Evolutionary conservation across 1,140 invertebrate species (phyloP).

Genomic region (Macrotrachela quadricornifera): DNA sequence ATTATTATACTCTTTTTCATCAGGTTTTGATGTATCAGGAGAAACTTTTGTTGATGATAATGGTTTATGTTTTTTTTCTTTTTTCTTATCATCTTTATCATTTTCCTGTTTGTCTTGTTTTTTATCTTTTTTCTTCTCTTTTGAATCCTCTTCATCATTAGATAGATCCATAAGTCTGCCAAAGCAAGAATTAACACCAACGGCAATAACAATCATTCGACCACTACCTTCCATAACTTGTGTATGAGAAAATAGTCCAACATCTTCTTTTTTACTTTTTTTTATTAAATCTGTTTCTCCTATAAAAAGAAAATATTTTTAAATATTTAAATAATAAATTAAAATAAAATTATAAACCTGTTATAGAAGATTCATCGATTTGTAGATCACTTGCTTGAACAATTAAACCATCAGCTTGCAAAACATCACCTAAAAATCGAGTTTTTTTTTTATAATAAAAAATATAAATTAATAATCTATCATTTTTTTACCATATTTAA

Average conservation of each 20-base stretch:
- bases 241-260: slow-evolving; percentile 51
- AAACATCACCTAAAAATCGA: slow-evolving; percentile 42
- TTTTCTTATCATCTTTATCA: no score
- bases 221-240: slow-evolving; percentile 99
- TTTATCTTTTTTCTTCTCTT: not conserved
- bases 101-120: not conserved
- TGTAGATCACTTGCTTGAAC: slow-evolving; percentile 98
- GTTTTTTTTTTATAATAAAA: no score
- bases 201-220: slow-evolving; percentile 92
- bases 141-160: not conserved
- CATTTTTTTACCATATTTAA: slow-evolving; percentile 45
- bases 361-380: slow-evolving; percentile 90
- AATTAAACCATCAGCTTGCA: slow-evolving; percentile 87
- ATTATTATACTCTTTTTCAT: no score
- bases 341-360: slow-evolving; percentile 36
- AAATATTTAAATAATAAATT: no score
- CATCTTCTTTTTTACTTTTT: slow-evolving; percentile 42
- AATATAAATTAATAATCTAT: no score
- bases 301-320: no score
- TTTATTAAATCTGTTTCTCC: slow-evolving; percentile 92
- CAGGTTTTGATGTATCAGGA: no score
- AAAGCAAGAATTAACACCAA: slow-evolving; percentile 94
- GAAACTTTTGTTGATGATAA: no score
- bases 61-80: no score
- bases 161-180: slow-evolving; percentile 97